Evolutionary conservation across 53 echinoderm and acorn worm genomes (phyloP), one percentile per base, ranked within the genome.

Genomic region (Luidia sarsii): DNA sequence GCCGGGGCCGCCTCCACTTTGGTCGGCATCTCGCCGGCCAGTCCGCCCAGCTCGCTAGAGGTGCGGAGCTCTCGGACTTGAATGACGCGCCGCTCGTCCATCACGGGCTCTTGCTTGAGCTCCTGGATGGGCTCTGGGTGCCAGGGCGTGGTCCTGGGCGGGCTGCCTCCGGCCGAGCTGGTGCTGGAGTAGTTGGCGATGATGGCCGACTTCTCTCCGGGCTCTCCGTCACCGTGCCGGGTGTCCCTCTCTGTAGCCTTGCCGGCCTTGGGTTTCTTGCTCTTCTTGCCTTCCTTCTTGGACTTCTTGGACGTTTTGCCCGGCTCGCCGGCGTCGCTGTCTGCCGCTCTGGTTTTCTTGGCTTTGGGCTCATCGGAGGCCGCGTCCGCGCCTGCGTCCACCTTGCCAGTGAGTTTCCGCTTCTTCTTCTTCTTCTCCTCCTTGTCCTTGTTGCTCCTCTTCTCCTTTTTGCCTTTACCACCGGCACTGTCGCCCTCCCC

Each of bases 131-230:
- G 22, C 24, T 39, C 50, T 4, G 39, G 28, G 37, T 14, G n/a
- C 8, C 0, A 10, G 50, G 50, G 1, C 7, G 45, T 52, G 31
- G 13, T 50, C 22, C 25, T 56, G 57, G 82, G 83, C 23, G 91
- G 94, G 60, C 89, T 89, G 0, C 79, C 79, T 4, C 87, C 77
- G 31, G 83, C 29, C 10, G 93, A 91, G 68, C 86, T 92, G 10
- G 93, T 88, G 60, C 97, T 96, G 2, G 91, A 88, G 54, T 96
- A 96, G 39, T 91, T 94, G 19, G 94, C 99, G 50, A 99, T 84
- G 35, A 99, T 85, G n/a, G 91, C 77, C 21, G 94, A 93, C 57
- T 99, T 99, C 6, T 46, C n/a, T n/a, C n/a, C 61, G 19, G 60
- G 46, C 10, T 3, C 22, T 39, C 55, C 77, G 5, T 10, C 22